A percentile compares a stretch with the other conserved stretches of the same genome.
These are phyloP conservation scores for Styela clava DNA, from an alignment of 23 tunicate species.

Conservation along the genomic window DNA sequence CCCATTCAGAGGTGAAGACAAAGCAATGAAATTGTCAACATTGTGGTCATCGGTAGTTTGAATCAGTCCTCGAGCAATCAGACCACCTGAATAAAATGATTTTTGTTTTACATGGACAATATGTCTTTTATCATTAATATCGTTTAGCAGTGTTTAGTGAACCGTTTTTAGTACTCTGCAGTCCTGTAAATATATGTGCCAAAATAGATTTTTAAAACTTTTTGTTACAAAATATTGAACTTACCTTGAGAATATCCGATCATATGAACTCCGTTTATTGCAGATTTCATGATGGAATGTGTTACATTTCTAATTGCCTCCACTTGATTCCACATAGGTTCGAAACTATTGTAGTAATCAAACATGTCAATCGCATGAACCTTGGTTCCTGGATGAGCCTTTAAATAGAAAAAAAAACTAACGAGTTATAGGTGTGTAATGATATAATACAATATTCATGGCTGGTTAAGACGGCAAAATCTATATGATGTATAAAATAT, in stretches of 20 bases:
- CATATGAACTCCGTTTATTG: conserved; percentile 58
- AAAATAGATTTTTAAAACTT: too few relatives aligned
- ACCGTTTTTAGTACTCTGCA: too few relatives aligned
- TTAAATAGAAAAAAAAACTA: background rate
- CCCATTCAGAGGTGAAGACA: conserved; percentile 85
- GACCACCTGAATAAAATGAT: conserved; percentile 60
- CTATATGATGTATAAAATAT: too few relatives aligned
- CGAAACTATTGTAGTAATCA: conserved; percentile 46
- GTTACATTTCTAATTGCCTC: conserved; percentile 29
- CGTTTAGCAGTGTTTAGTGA: too few relatives aligned
- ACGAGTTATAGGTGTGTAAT: too few relatives aligned
- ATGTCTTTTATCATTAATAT: too few relatives aligned
- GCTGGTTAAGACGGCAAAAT: too few relatives aligned
- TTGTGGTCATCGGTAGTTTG: conserved; percentile 71
- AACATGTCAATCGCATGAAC: conserved; percentile 53
- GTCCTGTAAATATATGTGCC: too few relatives aligned
- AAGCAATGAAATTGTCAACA: conserved; percentile 52
- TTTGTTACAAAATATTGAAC: too few relatives aligned
- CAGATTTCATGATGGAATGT: conserved; percentile 40
- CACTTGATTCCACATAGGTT: conserved; percentile 62
- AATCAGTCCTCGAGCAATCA: conserved; percentile 49
- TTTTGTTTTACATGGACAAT: too few relatives aligned
- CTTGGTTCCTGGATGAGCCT: conserved; percentile 69
- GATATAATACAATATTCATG: too few relatives aligned
- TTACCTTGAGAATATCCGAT: conserved; percentile 87